Base-by-base conservation (phyloP, 2,888 invertebrate genomes). In the Drosophila pseudotalamancana region DNA sequence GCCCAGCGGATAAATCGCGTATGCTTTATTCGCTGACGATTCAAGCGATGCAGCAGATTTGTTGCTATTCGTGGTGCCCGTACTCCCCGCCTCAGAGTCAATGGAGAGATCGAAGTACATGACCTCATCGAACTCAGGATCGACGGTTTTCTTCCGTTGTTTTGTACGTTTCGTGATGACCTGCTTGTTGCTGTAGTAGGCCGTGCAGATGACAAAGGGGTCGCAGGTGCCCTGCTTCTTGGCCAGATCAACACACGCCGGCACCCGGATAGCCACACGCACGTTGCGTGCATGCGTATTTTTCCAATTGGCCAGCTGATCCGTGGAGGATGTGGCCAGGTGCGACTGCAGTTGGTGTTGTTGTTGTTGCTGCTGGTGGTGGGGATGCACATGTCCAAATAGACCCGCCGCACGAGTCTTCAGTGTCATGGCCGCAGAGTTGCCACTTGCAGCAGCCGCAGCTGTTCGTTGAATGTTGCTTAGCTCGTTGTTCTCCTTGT, bases 161-260 rank as follows among this genome's bases (percentile, higher is more conserved):
- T 96, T 96, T 29, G 97, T 97, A 89, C 96, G 94, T 90, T 95
- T 95, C 76, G 95, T 93, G 82, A 96, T 94, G 92, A 95, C 94
- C 90, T 96, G 95, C 66, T 95, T 95, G 92, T 96, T 97, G 65
- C 95, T 95, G 91, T 96, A 96, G 64, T 94, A 93, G 59, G 96
- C 95, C 48, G 95, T 95, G 87, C 97, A 95, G 78, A 95, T 93
- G 74, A 96, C 97, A 92, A 95, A 97, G 11, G 98, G 97, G 92
- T 98, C 97, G 92, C 97, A 98, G 85, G 96, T 95, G 82, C 97
- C 97, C 92, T 96, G 97, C 90, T 96, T 96, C 76, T 97, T 95
- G 69, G 97, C 96, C 90, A 98, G 93, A 91, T 97, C 97, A 72
- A 95, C 94, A 92, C 97, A 97, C 92, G 97, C 97, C 75, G 95